Evolutionary conservation across 2,888 invertebrate genomes (phyloP).

Genomic region (Cerastis rubricosa): DNA sequence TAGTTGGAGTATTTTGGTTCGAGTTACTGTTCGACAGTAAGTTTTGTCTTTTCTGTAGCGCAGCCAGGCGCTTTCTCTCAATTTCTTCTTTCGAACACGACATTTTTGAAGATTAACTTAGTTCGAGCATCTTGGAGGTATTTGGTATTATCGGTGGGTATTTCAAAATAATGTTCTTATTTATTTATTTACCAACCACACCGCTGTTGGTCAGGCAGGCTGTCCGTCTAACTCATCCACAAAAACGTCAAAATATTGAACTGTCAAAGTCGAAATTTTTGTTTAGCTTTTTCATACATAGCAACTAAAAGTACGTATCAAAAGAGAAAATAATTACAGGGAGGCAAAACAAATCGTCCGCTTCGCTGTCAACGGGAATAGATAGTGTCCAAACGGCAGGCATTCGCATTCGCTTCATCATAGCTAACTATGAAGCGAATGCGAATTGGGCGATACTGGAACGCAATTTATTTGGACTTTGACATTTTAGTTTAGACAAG

Average conservation of each 20-base stretch:
- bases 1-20: conserved; percentile 57
- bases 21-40: conserved; percentile 68
- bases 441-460: conserved; percentile 12
- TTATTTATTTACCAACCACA: conserved; percentile 1
- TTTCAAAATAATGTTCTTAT: neutral
- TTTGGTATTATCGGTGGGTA: conserved; percentile 30
- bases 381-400: too few relatives aligned
- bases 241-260: neutral
- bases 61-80: conserved; percentile 89
- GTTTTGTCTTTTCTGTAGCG: conserved; percentile 83
- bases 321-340: neutral
- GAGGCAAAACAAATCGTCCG: neutral
- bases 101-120: conserved; percentile 70
- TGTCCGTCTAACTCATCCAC: neutral
- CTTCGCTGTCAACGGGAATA: too few relatives aligned
- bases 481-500: conserved; percentile 81
- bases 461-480: conserved; percentile 77
- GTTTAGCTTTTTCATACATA: neutral
- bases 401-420: too few relatives aligned
- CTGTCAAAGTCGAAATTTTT: conserved; percentile 1
- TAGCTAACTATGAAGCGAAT: neutral
- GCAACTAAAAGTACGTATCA: neutral
- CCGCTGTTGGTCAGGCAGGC: neutral
- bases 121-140: conserved; percentile 10
- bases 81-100: conserved; percentile 89